Evolutionary conservation across 2,888 invertebrate species (phyloP).

Genomic region (Reticulitermes lucifugus): DNA sequence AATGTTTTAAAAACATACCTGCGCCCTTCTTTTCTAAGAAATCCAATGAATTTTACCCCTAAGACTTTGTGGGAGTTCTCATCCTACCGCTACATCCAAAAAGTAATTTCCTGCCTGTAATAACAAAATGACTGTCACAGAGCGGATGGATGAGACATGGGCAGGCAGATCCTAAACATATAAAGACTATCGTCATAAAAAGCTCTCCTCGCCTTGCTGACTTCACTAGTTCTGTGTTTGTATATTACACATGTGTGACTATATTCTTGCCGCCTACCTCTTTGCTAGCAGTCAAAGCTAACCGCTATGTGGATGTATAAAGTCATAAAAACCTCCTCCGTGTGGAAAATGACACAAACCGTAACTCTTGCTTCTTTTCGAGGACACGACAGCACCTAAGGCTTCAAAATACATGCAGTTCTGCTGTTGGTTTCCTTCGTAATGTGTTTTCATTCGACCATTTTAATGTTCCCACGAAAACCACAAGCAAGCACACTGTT

Average conservation of each 20-base stretch:
- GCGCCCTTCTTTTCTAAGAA: slow-evolving; percentile 42
- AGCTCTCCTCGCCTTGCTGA: slow-evolving; percentile 6
- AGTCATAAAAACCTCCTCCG: slow-evolving; percentile 38
- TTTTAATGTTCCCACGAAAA: slow-evolving; percentile 52
- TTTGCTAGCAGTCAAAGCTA: slow-evolving; percentile 13
- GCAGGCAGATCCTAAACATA: slow-evolving; percentile 28
- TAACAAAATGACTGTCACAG: slow-evolving; percentile 43
- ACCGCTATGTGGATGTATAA: slow-evolving; percentile 39
- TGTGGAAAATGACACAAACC: slow-evolving; percentile 50
- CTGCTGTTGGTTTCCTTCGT: slow-evolving; percentile 18
- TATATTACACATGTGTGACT: slow-evolving; percentile 42
- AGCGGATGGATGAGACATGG: slow-evolving; percentile 25
- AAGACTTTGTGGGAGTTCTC: slow-evolving; percentile 17
- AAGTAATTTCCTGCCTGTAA: slow-evolving; percentile 41
- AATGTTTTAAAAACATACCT: slow-evolving; percentile 51
- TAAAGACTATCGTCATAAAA: slow-evolving; percentile 22
- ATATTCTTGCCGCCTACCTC: slow-evolving; percentile 31
- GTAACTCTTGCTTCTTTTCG: slow-evolving; percentile 39
- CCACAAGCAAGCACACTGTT: slow-evolving; percentile 50
- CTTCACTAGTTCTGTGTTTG: slow-evolving; percentile 42
- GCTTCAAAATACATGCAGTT: slow-evolving; percentile 25
- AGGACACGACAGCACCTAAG: slow-evolving; percentile 38
- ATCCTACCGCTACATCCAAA: slow-evolving; percentile 20
- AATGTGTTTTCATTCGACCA: slow-evolving; percentile 51
- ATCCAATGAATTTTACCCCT: slow-evolving; percentile 41